Conservation (phyloP, 2,113 vertebrate species). For the Paradisaea rubra region DNA sequence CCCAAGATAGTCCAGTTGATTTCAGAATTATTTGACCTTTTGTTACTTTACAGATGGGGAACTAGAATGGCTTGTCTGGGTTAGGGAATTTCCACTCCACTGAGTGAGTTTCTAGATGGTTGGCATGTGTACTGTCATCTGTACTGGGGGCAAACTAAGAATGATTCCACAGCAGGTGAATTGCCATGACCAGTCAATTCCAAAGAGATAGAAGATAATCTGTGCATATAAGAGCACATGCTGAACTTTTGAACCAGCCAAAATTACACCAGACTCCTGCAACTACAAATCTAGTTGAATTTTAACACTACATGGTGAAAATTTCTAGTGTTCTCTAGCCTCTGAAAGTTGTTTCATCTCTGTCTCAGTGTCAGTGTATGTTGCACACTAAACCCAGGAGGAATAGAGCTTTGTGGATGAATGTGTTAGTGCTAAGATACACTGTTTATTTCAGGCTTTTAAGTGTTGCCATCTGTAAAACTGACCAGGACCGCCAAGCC, state of each 20-base stretch:
- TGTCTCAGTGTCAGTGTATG: background rate
- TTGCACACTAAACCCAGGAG: background rate
- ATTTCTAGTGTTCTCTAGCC: background rate
- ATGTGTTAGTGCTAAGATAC: background rate
- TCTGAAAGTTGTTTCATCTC: background rate
- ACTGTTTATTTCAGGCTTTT: slow-evolving; percentile 15
- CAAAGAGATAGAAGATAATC: background rate
- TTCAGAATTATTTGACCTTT: background rate
- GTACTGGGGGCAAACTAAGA: background rate
- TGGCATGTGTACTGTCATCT: background rate
- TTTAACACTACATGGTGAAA: background rate
- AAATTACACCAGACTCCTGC: background rate
- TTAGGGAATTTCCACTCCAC: background rate
- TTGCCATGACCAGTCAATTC: background rate
- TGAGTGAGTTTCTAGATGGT: background rate
- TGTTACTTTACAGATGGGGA: background rate
- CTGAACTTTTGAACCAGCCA: background rate
- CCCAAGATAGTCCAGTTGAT: background rate
- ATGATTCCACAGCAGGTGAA: background rate
- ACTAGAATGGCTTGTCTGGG: background rate
- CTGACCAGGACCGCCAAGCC: background rate
- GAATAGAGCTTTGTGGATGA: background rate
- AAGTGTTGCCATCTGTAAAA: slow-evolving; percentile 8
- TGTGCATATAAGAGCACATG: background rate
- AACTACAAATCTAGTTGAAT: background rate